These are phyloP conservation scores for Synanceia verrucosa DNA, from an alignment of 2,797 vertebrate species.

Conservation along the genomic window DNA sequence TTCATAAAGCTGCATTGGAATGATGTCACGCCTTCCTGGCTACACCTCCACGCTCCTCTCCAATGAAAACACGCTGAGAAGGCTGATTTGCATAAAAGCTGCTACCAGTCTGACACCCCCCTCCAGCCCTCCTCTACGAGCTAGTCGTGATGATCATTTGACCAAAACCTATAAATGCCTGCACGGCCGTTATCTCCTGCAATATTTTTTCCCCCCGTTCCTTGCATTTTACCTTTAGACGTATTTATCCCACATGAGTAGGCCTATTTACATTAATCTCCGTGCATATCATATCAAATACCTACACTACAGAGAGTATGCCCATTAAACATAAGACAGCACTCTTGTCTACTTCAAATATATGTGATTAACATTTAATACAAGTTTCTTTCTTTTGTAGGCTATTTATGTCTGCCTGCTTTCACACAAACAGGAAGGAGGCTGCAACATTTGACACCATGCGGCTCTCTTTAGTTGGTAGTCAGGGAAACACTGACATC, in stretches of 20 bases:
- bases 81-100: slow-evolving; percentile 74
- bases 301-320: neutral
- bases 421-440: slow-evolving; percentile 16
- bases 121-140: slow-evolving; percentile 2
- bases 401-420: neutral
- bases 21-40: slow-evolving; percentile 74
- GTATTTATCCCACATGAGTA: neutral
- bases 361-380: neutral
- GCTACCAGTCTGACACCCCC: slow-evolving; percentile 33
- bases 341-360: neutral
- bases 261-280: too few relatives aligned
- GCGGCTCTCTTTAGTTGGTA: neutral
- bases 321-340: neutral
- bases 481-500: slow-evolving; percentile 53
- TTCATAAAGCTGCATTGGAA: slow-evolving; percentile 77
- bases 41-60: slow-evolving; percentile 75
- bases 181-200: slow-evolving; percentile 10
- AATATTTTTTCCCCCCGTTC: neutral
- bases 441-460: neutral
- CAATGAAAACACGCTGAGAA: slow-evolving; percentile 68
- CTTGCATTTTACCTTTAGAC: neutral
- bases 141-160: slow-evolving; percentile 59
- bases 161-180: slow-evolving; percentile 51
- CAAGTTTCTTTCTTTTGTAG: neutral
- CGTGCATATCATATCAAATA: too few relatives aligned